Conservation (phyloP, 37 sponge, comb jelly and placozoan species). For the Chondrilla cf. caribensis region DNA sequence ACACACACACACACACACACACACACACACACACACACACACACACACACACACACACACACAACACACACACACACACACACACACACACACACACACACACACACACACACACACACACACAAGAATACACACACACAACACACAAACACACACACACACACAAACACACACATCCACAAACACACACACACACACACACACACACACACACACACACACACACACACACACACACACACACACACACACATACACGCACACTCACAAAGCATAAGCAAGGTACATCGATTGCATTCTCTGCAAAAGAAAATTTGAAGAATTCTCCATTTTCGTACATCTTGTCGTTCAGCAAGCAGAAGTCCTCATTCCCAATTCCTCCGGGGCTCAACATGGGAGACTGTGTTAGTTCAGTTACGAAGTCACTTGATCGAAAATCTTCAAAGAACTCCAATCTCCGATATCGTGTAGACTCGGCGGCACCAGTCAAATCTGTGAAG, state of each 20-base stretch:
- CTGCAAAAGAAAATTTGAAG: neutral
- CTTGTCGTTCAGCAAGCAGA: neutral
- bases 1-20: too few species aligned
- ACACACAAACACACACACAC: too few species aligned
- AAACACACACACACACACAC: slow-evolving; percentile 1
- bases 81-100: slow-evolving; percentile 28
- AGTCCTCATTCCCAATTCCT: neutral
- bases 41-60: slow-evolving; percentile 30
- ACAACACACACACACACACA: neutral
- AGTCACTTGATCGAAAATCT: neutral
- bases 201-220: slow-evolving; percentile 43
- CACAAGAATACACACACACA: too few species aligned
- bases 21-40: too few species aligned
- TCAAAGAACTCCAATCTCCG: neutral
- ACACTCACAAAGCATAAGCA: slow-evolving; percentile 7
- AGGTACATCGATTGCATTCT: neutral
- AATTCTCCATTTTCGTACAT: neutral
- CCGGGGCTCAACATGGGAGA: neutral
- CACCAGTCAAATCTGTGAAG: neutral
- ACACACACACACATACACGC: slow-evolving; percentile 44
- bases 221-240: slow-evolving; percentile 45
- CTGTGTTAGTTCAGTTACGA: neutral
- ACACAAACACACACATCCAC: too few species aligned
- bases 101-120: slow-evolving; percentile 24
- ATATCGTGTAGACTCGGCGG: neutral